Base-by-base conservation (phyloP, 2,797 vertebrate genomes). In the Cuculus canorus region DNA sequence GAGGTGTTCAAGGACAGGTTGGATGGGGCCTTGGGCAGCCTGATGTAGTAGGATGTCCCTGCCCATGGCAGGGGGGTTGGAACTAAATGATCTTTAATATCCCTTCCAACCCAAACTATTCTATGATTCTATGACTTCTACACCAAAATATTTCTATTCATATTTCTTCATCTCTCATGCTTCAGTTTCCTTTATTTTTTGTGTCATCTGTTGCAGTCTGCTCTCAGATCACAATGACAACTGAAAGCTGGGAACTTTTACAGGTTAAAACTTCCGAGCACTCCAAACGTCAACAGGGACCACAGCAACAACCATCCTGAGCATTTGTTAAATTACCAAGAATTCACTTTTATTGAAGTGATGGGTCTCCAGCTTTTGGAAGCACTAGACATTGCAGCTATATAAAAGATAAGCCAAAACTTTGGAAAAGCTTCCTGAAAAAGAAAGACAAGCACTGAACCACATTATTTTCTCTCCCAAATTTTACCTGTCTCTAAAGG, bases 401-500 rank as follows among this genome's bases (percentile, higher is more conserved):
- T 2, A 28, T 68, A 39, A 66, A 90, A 86, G 39, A 48, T 88
- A 92, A 78, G 9, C 0, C 37, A 93, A 66, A 81, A 45, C 59
- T 86, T 66, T 63, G 32, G 63, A 69, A 91, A 86, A 82, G 5
- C 43, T 45, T 88, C 65, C 54, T 53, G 35, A 64, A 52, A 48
- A 23, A 91, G 80, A 66, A 89, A 83, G 88, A 79, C 27, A 73
- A 91, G 88, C 61, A 30, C 72, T 24, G 19, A 88, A 84, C 37
- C 52, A 8, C 28, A 54, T 25, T 88, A 53, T 69, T 80, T 78
- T 90, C 61, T 88, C 54, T 84, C 93, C 84, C 76, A 92, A 95
- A 83, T 94, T 93, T 93, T 68, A 92, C 70, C 64, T 86, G 86
- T 90, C 93, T 97, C 92, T 65, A 93, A 97, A 96, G 93, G 80